Conservation (phyloP, 2,888 invertebrate genomes). For the Arenicola marina region DNA sequence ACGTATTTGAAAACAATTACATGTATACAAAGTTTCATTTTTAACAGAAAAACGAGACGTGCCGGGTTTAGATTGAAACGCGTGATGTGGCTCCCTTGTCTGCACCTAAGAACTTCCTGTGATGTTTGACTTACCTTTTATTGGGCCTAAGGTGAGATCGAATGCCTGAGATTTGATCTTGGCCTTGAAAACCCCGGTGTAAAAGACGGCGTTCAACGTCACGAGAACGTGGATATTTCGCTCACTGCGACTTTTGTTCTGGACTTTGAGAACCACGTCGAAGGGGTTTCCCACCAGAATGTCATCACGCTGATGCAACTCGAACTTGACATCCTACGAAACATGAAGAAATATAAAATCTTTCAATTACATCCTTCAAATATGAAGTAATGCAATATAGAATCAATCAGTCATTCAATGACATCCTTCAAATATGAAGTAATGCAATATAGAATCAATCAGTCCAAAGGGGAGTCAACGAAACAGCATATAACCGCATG, state of each 20-base stretch:
- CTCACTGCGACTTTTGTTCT: conserved; percentile 28
- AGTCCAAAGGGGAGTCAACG: too few species aligned
- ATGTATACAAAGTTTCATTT: too few species aligned
- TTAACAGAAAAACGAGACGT: too few species aligned
- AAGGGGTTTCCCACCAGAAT: conserved; percentile 27
- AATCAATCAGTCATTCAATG: too few species aligned
- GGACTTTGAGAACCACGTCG: conserved; percentile 21
- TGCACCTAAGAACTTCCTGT: too few species aligned
- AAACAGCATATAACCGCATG: too few species aligned
- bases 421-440: background rate
- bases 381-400: background rate
- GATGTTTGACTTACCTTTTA: too few species aligned
- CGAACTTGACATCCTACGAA: conserved; percentile 32
- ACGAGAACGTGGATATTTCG: conserved; percentile 21
- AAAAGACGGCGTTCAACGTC: conserved; percentile 19
- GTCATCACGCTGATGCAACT: conserved; percentile 16
- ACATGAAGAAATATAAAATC: background rate
- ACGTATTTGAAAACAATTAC: too few species aligned
- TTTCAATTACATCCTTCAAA: background rate
- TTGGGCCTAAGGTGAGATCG: too few species aligned
- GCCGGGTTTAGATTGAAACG: too few species aligned
- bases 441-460: too few species aligned
- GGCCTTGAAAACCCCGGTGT: conserved; percentile 33
- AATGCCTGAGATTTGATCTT: conserved; percentile 23
- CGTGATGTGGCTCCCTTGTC: too few species aligned